Percentiles rank a stretch among this genome's conserved stretches.
Evolutionary conservation across 2,888 invertebrate genomes (phyloP).

Genomic region (Rhyacophila evoluta): DNA sequence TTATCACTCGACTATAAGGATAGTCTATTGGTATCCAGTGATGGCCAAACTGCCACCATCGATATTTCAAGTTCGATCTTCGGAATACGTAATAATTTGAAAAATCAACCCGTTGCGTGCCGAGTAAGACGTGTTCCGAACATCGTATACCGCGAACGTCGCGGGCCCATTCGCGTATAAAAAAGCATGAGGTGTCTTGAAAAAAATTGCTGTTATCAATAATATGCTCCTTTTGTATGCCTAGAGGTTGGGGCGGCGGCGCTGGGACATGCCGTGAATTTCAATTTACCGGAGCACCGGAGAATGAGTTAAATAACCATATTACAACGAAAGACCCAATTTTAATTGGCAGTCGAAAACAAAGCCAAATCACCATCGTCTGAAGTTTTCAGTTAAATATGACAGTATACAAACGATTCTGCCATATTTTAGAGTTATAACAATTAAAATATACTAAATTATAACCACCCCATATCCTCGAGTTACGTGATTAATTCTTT

Average conservation of each 20-base stretch:
- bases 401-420: no score
- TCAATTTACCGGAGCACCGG: constrained; percentile 35
- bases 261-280: constrained; percentile 38
- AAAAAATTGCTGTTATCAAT: constrained; percentile 49
- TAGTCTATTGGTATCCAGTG: no score
- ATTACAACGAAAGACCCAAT: not conserved
- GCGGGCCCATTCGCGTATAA: constrained; percentile 10
- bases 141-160: not conserved
- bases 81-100: not conserved
- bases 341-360: no score
- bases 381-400: no score
- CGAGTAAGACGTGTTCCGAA: not conserved
- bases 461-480: no score
- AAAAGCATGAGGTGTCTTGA: constrained; percentile 28
- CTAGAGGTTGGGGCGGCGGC: constrained; percentile 41
- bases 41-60: no score
- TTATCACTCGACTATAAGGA: no score
- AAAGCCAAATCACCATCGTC: no score
- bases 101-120: constrained; percentile 27
- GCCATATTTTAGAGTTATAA: no score
- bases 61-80: not conserved
- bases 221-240: constrained; percentile 43
- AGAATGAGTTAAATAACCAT: constrained; percentile 20
- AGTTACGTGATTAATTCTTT: no score
- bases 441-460: no score